Evolutionary conservation across 2,797 vertebrate species (phyloP).

Genomic region (Neopelma chrysocephalum): DNA sequence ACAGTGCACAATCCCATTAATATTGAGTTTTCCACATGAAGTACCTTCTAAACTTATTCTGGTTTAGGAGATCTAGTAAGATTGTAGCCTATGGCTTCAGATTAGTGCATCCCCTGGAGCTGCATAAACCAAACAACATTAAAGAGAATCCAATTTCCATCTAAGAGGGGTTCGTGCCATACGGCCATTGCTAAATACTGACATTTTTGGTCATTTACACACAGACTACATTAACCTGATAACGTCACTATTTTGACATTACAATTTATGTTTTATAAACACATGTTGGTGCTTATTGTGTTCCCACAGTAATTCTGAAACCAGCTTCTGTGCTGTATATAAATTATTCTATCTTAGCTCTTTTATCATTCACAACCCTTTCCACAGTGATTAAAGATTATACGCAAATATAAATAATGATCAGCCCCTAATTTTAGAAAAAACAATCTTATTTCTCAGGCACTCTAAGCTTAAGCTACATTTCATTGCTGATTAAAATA

Average conservation of each 20-base stretch:
- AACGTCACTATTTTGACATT: not conserved
- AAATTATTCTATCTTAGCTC: not conserved
- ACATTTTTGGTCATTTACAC: not conserved
- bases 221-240: not conserved
- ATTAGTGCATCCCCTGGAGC: not conserved
- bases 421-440: not conserved
- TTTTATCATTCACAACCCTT: not conserved
- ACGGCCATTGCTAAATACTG: not conserved
- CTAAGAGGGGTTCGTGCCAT: not conserved
- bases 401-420: constrained; percentile 18
- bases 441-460: not conserved
- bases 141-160: not conserved
- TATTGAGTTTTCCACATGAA: not conserved
- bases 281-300: not conserved
- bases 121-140: not conserved
- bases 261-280: not conserved
- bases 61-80: not conserved
- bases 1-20: not conserved
- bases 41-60: not conserved
- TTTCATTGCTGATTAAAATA: constrained; percentile 19
- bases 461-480: not conserved
- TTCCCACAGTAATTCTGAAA: not conserved
- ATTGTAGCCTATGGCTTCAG: not conserved
- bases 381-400: not conserved
- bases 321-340: not conserved